These are phyloP conservation scores for Varanus salvator DNA, from an alignment of 2,113 vertebrate genomes.

Conservation along the genomic window DNA sequence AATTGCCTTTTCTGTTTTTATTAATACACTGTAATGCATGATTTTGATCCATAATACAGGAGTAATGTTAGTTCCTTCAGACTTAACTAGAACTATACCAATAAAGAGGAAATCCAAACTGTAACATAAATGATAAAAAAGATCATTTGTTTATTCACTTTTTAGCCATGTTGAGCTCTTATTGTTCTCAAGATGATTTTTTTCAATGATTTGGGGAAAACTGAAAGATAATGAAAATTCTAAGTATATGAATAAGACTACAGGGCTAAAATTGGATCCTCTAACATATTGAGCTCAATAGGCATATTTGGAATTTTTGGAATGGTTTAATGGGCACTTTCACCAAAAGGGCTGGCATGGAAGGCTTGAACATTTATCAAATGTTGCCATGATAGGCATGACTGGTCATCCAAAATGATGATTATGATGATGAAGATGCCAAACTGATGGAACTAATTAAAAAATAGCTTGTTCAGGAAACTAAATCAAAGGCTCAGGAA, in stretches of 20 bases:
- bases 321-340: no score
- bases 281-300: no score
- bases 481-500: no score
- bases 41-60: conserved; percentile 19
- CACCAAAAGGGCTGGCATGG: no score
- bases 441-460: no score
- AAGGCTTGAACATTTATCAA: no score
- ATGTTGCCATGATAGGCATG: no score
- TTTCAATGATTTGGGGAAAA: neutral
- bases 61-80: conserved; percentile 23
- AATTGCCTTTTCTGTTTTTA: conserved; percentile 55
- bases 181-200: neutral
- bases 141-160: neutral
- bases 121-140: neutral
- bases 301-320: no score
- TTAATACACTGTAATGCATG: conserved; percentile 39
- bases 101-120: neutral
- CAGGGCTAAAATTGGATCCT: neutral
- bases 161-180: neutral
- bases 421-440: no score
- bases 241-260: neutral
- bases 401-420: no score
- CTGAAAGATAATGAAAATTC: neutral
- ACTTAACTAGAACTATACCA: conserved; percentile 24
- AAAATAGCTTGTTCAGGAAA: no score